Base-by-base conservation (phyloP, 2,797 vertebrate genomes). In the Yasuhikotakia modesta region DNA sequence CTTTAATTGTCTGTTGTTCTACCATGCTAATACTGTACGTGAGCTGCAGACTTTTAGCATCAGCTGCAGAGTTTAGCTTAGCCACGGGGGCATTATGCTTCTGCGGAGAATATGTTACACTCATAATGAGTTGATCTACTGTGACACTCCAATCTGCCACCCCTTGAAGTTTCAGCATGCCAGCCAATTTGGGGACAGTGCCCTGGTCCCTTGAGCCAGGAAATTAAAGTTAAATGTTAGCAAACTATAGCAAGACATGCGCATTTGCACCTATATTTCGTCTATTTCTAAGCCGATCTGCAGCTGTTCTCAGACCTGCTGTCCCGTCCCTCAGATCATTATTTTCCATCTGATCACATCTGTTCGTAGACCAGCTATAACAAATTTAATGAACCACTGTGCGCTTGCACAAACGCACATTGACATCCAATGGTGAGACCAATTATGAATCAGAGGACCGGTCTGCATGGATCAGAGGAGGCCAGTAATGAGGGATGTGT, bases 401-500 rank as follows among this genome's bases (percentile, higher is more conserved):
- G 69, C 60, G 30, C 63, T 68, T 50, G 45, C 53, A 61, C 63
- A 78, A 69, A 55, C n/a, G n/a, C 32, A 2, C 79, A 43, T 50
- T 72, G 80, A 71, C 48, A 24, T 64, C 58, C 76, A 61, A 68
- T 35, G 55, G 55, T 35, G 48, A 57, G 72, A 58, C 75, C 57
- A 73, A 78, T 81, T 81, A 81, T 73, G 70, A 73, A 55, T 73
- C 17, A 57, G 58, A 52, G 55, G 66, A 17, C 69, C 21, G 39
- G 39, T 73, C 30, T 46, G 57, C 52, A 73, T 67, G 55, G 71
- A 73, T 81, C 70, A 69, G 22, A 73, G 75, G 55, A 73, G 46
- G 57, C 48, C 48, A 12, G 64, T 81, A 81, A 81, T 69, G 70
- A 81, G 70, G 57, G 69, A 72, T 77, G 46, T 81, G 73, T 61